These are phyloP conservation scores for Maniola jurtina DNA, from an alignment of 1,140 invertebrate genomes.

Conservation along the genomic window DNA sequence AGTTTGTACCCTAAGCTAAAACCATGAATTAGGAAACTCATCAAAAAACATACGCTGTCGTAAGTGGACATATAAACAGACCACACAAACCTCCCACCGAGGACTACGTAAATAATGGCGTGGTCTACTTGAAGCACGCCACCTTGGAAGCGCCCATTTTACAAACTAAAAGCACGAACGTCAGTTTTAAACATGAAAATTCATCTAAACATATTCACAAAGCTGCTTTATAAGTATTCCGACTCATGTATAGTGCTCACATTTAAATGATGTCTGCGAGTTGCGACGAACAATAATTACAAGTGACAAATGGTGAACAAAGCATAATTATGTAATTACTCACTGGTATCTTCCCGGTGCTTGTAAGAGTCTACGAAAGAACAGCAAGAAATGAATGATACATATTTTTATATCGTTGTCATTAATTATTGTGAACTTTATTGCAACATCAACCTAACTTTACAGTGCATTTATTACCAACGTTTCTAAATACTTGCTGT, in stretches of 20 bases:
- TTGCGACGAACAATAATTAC: neutral
- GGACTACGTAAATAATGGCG: slow-evolving; percentile 55
- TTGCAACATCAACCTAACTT: slow-evolving; percentile 6
- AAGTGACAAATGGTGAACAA: slow-evolving; percentile 20
- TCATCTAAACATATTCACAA: neutral
- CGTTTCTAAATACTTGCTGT: slow-evolving; percentile 9
- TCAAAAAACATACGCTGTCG: neutral
- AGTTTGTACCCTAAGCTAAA: neutral
- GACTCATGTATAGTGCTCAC: neutral
- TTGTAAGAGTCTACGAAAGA: slow-evolving; percentile 57
- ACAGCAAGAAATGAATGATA: slow-evolving; percentile 30
- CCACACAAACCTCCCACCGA: slow-evolving; percentile 66
- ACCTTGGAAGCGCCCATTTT: slow-evolving; percentile 74
- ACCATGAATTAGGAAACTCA: neutral
- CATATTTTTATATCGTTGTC: slow-evolving; percentile 7
- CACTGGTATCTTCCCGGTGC: slow-evolving; percentile 57
- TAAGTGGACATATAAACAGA: slow-evolving; percentile 25
- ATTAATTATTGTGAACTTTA: neutral
- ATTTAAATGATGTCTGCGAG: slow-evolving; percentile 1
- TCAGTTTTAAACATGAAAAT: neutral
- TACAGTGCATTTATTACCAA: slow-evolving; percentile 11
- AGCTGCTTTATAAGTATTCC: neutral
- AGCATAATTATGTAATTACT: slow-evolving; percentile 42
- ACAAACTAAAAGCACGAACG: slow-evolving; percentile 73
- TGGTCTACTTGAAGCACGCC: slow-evolving; percentile 75